Percentiles rank a stretch among this genome's conserved stretches.
phyloP scores from a whole-genome alignment of 2,797 vertebrate genomes.

The Bradypodion pumilum region DNA sequence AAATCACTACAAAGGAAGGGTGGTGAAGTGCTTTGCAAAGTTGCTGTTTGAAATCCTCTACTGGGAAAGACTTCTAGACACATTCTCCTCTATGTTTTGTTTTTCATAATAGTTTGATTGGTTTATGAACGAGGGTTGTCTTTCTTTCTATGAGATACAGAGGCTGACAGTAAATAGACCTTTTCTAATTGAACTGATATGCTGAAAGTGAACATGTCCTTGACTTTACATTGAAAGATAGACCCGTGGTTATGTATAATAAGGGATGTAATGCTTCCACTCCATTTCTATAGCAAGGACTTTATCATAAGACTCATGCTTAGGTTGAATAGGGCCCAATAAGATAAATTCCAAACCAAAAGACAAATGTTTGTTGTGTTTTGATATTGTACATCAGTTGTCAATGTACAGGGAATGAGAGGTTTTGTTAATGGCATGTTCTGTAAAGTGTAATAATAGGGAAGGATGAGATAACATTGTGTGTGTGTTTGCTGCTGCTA shows the following conservation, averaged over 20 bases:
- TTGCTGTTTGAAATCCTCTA: conserved; percentile 12
- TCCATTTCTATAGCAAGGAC: conserved; percentile 67
- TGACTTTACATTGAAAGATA: conserved; percentile 72
- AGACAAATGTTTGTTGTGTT: conserved; percentile 55
- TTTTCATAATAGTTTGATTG: conserved; percentile 64
- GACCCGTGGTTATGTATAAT: conserved; percentile 72
- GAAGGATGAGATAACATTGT: conserved; percentile 54
- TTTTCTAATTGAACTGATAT: conserved; percentile 74
- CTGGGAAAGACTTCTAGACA: conserved; percentile 46
- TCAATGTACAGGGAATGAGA: conserved; percentile 54
- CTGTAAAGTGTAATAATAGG: conserved; percentile 53
- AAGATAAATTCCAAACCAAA: conserved; percentile 68
- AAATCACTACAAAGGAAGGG: conserved; percentile 48
- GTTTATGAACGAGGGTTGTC: conserved; percentile 65
- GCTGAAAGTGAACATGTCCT: conserved; percentile 71
- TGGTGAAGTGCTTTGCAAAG: conserved; percentile 29
- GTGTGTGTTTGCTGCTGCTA: conserved; percentile 47
- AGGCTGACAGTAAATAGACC: conserved; percentile 70
- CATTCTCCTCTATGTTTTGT: conserved; percentile 49
- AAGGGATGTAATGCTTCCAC: conserved; percentile 66
- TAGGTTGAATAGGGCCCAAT: conserved; percentile 71
- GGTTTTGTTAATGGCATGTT: conserved; percentile 52
- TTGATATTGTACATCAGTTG: conserved; percentile 6
- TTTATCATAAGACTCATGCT: conserved; percentile 69
- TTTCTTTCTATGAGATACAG: conserved; percentile 67